Base-by-base conservation (phyloP, 2,888 invertebrate species). In the Hyles lineata region DNA sequence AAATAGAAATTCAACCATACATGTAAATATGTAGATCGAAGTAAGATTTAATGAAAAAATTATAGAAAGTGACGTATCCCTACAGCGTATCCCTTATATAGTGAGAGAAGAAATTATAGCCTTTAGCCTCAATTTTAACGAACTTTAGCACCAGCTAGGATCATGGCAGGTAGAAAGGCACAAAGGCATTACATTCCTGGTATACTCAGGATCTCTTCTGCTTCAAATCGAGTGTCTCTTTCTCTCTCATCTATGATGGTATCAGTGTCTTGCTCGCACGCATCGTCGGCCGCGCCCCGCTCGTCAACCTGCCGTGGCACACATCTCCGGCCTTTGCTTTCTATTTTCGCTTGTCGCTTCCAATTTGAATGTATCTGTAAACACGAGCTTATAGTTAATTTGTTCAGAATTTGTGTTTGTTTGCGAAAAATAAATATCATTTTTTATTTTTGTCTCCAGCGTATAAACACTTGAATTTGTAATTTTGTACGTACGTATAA, bases 301-400 rank as follows among this genome's bases (percentile, higher is more conserved):
- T 77, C 81, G 86, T 89, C 86, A 92, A 92, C 93, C 92, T 93
- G 89, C 82, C 76, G 89, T 91, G 92, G 90, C 94, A 94, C 91
- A 94, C 92, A 93, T 92, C 88, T 90, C 90, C 89, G 90, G 87
- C 87, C 90, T 88, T 85, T 93, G 93, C 94, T 94, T 94, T 94
- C 94, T 94, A 94, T 93, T 94, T 93, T 93, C 87, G 92, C 92
- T 85, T 88, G 87, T 89, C 87, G 86, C 87, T 88, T 89, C 89
- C 84, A 82, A 87, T 88, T 86, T 85, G 84, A 86, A 59, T 71
- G 59, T 59, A 50, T 67, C 60, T 59, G 60, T 59, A 71, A 43
- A 29, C 60, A 70, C 43, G 23, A 43, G 23, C 43, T 71, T 71
- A 71, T 63, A 62, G 55, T 23, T 29, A 63, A 63, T 55, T 21